phyloP scores from a whole-genome alignment of 2,797 vertebrate genomes.

The Agapornis canus region DNA sequence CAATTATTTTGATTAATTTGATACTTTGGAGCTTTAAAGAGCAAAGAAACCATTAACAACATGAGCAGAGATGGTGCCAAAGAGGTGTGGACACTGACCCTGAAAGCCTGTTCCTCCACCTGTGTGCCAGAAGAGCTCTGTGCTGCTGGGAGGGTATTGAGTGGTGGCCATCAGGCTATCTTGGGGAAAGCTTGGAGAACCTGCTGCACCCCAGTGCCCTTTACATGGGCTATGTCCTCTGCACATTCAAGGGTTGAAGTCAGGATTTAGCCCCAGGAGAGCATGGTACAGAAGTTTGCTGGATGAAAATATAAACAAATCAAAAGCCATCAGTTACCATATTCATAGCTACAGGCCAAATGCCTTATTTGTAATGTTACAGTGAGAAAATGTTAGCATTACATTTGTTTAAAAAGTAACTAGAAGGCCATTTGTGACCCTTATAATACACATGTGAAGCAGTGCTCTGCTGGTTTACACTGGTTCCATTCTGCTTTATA shows the following conservation, averaged over 20 bases:
- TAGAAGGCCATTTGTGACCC: constrained; percentile 80
- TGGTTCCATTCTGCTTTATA: constrained; percentile 63
- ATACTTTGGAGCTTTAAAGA: background rate
- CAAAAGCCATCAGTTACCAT: background rate
- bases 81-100: background rate
- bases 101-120: rapidly evolving
- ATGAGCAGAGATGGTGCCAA: background rate
- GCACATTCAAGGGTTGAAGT: background rate
- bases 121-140: background rate
- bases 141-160: background rate
- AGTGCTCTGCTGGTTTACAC: constrained; percentile 71
- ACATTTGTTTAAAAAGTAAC: constrained; percentile 89
- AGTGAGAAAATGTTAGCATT: constrained; percentile 77
- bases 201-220: background rate
- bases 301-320: background rate
- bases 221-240: background rate
- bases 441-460: constrained; percentile 73
- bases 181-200: background rate
- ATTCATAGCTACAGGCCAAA: constrained; percentile 57
- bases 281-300: background rate
- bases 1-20: background rate
- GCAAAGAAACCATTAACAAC: background rate
- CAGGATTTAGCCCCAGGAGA: background rate
- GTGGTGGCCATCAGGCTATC: rapidly evolving
- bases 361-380: constrained; percentile 69